Percentiles rank a stretch among this genome's conserved stretches.
Evolutionary conservation across 2,113 vertebrate species (phyloP).

Genomic region (Athene noctua): DNA sequence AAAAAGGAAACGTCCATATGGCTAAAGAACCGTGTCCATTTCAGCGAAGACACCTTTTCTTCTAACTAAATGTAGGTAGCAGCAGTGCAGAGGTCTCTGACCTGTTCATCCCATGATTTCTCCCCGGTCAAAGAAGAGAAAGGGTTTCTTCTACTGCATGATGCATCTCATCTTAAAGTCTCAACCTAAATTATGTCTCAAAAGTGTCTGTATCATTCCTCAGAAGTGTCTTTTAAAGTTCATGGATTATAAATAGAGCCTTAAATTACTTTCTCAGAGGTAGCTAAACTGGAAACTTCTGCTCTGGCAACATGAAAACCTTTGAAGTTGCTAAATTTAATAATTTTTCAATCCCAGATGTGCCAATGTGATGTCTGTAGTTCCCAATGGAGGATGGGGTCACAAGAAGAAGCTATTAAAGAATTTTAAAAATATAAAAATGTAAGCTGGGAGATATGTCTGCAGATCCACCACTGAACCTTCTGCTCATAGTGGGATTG

Average conservation of each 20-base stretch:
- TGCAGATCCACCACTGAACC: background rate
- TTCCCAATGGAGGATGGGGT: accelerated
- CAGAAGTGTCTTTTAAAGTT: background rate
- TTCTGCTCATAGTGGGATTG: background rate
- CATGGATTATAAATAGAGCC: background rate
- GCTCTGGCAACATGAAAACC: background rate
- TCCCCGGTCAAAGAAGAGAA: background rate
- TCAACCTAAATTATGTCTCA: background rate
- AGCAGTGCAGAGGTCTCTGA: background rate
- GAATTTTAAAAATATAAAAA: background rate
- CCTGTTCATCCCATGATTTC: background rate
- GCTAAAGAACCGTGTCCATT: background rate
- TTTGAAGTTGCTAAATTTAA: background rate
- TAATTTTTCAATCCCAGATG: background rate
- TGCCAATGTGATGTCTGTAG: background rate
- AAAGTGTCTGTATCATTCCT: background rate
- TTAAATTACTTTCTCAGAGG: background rate
- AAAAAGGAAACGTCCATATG: background rate
- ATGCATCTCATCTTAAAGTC: background rate
- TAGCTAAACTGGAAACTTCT: background rate
- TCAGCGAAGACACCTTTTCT: background rate
- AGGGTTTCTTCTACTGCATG: accelerated
- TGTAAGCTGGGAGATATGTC: background rate
- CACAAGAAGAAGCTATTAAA: background rate
- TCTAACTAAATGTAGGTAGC: background rate